Evolutionary conservation across 2,797 vertebrate species (phyloP), one percentile per base, ranked within the genome.

Genomic region (Saxicola maurus): DNA sequence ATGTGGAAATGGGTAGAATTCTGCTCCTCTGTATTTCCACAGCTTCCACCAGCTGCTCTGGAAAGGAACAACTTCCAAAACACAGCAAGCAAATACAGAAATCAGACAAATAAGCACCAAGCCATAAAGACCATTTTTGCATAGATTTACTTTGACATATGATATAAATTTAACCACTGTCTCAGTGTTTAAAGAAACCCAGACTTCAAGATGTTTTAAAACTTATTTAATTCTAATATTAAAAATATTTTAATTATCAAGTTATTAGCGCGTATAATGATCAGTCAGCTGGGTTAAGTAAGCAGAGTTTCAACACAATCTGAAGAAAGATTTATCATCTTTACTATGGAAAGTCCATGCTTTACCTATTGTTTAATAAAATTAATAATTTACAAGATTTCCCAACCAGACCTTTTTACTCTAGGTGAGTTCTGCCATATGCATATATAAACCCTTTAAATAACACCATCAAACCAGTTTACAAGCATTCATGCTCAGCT

Each of bases 311-410:
- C n/a, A 79, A 80, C 14, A 35, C 12, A 67, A 31, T 31, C 17
- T 33, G 5, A 90, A 76, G 2, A 33, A 28, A 56, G 25, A 55
- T 25, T 57, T 74, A 35, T 71, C 10, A 11, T 16, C 31, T 82
- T 71, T 53, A 57, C 10, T 6, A 30, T 0, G 1, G 3, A 7
- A 92, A 90, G 9, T 15, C 18, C 15, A 16, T 1, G 0, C 14
- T 80, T 8, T 43, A 73, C 37, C 60, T 62, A 62, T 6, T 43
- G 4, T 28, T 68, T 45, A 78, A 59, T 12, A 59, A 78, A 93
- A 72, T 7, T 1, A 67, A 55, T 3, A 0, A 11, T 53, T 91
- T 56, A 45, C 49, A 84, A 31, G 6, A 7, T 46, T 75, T 45
- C 71, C 17, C 51, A 79, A 35, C 30, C 24, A 20, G 4, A 40